These are phyloP conservation scores for Atrina japonica DNA, from an alignment of 2,888 invertebrate species.

Conservation along the genomic window DNA sequence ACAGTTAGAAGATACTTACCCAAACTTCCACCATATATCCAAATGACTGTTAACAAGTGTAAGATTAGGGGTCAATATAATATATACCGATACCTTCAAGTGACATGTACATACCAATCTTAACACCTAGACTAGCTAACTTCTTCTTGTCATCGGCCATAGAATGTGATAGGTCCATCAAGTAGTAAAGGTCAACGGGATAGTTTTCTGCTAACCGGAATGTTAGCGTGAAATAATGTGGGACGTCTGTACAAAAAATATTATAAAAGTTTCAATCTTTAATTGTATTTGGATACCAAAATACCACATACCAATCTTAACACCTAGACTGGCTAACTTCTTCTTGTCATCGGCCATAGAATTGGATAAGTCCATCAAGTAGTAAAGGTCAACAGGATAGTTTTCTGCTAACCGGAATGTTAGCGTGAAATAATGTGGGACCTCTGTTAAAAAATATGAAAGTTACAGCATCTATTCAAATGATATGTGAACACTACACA, in stretches of 20 bases:
- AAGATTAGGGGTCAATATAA: too few species aligned
- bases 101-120: constrained; percentile 80
- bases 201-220: constrained; percentile 91
- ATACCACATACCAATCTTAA: constrained; percentile 80
- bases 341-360: constrained; percentile 99
- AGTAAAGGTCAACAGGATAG: constrained; percentile 99
- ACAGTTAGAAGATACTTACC: too few species aligned
- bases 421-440: constrained; percentile 80
- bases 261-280: background rate
- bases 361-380: constrained; percentile 99
- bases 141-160: constrained; percentile 99
- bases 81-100: too few species aligned
- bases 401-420: constrained; percentile 88
- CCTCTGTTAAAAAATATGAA: too few species aligned
- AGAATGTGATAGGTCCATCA: constrained; percentile 99
- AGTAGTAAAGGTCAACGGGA: constrained; percentile 98
- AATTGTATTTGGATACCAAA: too few species aligned
- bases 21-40: too few species aligned
- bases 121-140: constrained; percentile 86
- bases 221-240: constrained; percentile 80
- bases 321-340: constrained; percentile 88
- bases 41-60: too few species aligned
- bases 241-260: constrained; percentile 73
- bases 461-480: too few species aligned
- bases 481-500: too few species aligned